Conservation (phyloP, 2,888 invertebrate species). For the Drosophila nr. fundita region DNA sequence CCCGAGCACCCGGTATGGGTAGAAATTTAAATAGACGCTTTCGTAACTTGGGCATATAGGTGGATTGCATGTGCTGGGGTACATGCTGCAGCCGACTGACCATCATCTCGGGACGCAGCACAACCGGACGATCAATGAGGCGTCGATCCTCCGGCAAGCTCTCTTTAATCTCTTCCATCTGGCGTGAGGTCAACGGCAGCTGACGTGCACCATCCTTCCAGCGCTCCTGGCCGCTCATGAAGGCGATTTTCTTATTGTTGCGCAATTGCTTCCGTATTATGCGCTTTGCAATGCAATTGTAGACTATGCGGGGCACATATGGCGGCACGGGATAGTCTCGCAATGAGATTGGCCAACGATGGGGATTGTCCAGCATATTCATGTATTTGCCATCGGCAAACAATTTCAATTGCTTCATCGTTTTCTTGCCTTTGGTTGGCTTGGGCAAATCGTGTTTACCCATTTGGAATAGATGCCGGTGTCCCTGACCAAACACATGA, state of each 20-base stretch:
- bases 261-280: conserved; percentile 73
- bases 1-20: conserved; percentile 76
- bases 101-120: conserved; percentile 42
- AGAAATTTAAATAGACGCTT: conserved; percentile 80
- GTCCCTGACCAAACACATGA: conserved; percentile 77
- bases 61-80: conserved; percentile 67
- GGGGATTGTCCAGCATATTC: conserved; percentile 73
- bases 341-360: conserved; percentile 43
- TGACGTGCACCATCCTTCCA: conserved; percentile 70
- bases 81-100: conserved; percentile 55
- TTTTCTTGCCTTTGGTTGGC: conserved; percentile 49
- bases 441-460: conserved; percentile 44
- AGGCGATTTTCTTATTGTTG: conserved; percentile 82
- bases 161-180: conserved; percentile 62
- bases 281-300: conserved; percentile 76
- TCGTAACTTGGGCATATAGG: conserved; percentile 67
- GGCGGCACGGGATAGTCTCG: conserved; percentile 38
- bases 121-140: conserved; percentile 66
- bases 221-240: conserved; percentile 80
- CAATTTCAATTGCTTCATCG: conserved; percentile 56
- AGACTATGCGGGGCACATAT: conserved; percentile 59
- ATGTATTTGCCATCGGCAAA: conserved; percentile 78
- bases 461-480: conserved; percentile 65
- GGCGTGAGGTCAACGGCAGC: conserved; percentile 50
- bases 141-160: conserved; percentile 67